phyloP scores from a whole-genome alignment of 2,888 invertebrate species.

The Drosophila vallismaia region DNA sequence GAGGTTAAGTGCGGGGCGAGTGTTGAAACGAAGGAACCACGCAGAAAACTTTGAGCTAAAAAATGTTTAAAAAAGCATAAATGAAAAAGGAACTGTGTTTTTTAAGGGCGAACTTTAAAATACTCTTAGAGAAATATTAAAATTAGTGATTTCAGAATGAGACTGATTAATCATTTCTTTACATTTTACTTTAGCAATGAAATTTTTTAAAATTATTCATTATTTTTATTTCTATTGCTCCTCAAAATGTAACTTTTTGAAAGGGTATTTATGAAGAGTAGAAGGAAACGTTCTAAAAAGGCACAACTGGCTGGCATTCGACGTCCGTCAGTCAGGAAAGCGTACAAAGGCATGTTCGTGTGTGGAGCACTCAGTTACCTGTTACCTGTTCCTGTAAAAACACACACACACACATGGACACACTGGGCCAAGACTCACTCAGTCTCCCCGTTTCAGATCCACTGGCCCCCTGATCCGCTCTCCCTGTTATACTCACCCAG shows the following conservation, averaged over 20 bases:
- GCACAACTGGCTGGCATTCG: constrained; percentile 44
- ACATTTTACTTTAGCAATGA: too few relatives aligned
- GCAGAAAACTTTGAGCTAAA: constrained; percentile 64
- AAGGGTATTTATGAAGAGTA: constrained; percentile 12
- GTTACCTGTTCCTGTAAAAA: constrained; percentile 24
- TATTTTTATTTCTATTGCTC: too few relatives aligned
- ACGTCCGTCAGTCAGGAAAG: constrained; percentile 31
- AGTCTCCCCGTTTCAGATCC: constrained; percentile 15
- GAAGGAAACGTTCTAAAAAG: constrained; percentile 42
- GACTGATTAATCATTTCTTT: too few relatives aligned
- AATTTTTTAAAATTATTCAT: too few relatives aligned
- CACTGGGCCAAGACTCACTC: constrained; percentile 16
- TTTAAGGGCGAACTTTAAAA: background rate
- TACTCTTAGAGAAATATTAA: background rate
- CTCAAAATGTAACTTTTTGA: background rate
- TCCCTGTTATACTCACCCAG: constrained; percentile 36
- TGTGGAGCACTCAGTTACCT: constrained; percentile 28
- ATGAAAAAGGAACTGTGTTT: constrained; percentile 4
- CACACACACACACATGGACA: constrained; percentile 4
- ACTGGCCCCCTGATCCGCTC: constrained; percentile 31
- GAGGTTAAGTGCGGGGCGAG: constrained; percentile 2
- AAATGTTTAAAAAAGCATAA: constrained; percentile 38
- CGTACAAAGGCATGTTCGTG: constrained; percentile 33
- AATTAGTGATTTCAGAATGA: too few relatives aligned
- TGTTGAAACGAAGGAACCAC: constrained; percentile 50